Evolutionary conservation across 2,888 invertebrate species (phyloP), one percentile per base, ranked within the genome.

Genomic region (Encarsia formosa): DNA sequence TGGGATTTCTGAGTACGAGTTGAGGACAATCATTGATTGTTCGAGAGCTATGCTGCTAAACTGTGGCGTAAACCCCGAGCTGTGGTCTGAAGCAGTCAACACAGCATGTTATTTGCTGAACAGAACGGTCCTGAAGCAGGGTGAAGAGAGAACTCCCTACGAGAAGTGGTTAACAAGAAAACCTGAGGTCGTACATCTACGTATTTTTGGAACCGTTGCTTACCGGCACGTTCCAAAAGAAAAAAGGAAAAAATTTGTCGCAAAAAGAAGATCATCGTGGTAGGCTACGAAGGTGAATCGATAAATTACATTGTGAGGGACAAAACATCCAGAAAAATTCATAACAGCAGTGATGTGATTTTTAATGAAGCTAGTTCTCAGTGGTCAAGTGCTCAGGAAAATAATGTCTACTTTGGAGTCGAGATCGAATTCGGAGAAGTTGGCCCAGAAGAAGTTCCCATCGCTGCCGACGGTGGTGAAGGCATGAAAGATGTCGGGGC

Each of bases 11-110:
- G 56, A 56, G 31, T 38, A 19, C 31, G 41, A 47, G 11, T n/a
- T 39, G 15, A 16, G 31, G 2, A 42, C 49, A 6, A 29, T 49
- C 4, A 24, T 39, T 3, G 39, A 52, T 18, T 34, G 44, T 43
- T 47, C 48, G 1, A 22, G 52, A 16, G 20, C 40, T n/a, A 41
- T 51, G 55, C 41, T 51, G 4, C 9, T 43, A 3, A 26, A 15
- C 4, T 22, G 18, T 2, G 23, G 41, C 1, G 13, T 55, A 2
- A 34, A 29, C 4, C 29, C 13, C 2, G 32, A 43, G 15, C 53
- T 64, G 18, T 70, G 67, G 67, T 60, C 60, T 4, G 67, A 69
- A 49, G 67, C 65, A 59, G 34, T 57, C 2, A 45, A 52, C 26
- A 55, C 50, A 8, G 52, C 57, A 1, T 41, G 39, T 4, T 61